Conservation (phyloP, 2,113 vertebrate genomes). For the Orycteropus afer region DNA sequence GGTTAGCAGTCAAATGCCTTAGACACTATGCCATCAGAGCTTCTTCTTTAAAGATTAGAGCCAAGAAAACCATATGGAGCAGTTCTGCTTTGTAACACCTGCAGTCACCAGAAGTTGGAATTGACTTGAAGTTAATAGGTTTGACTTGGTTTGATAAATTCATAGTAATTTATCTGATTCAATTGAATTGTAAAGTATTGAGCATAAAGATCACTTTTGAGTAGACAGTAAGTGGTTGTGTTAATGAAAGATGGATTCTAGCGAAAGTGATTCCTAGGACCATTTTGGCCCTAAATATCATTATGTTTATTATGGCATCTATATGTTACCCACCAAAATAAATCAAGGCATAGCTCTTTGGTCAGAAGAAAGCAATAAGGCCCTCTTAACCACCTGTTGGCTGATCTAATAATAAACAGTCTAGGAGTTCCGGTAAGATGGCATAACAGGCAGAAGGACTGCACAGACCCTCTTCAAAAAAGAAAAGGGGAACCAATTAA, state of each 20-base stretch:
- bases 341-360: neutral
- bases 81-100: too few species aligned
- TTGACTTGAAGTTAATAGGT: neutral
- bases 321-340: neutral
- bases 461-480: too few species aligned
- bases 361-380: neutral
- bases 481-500: too few species aligned
- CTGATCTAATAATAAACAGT: neutral
- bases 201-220: neutral
- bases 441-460: too few species aligned
- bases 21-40: too few species aligned
- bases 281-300: neutral
- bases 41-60: too few species aligned
- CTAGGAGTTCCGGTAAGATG: too few species aligned
- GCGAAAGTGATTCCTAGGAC: neutral
- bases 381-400: neutral
- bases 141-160: neutral
- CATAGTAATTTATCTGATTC: neutral
- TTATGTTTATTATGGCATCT: neutral
- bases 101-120: too few species aligned
- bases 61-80: too few species aligned
- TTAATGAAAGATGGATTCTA: neutral
- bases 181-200: neutral
- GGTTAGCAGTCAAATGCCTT: too few species aligned
- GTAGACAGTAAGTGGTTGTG: neutral